phyloP scores from a whole-genome alignment of 2,888 invertebrate genomes.

The Meiosimyza platycephala region DNA sequence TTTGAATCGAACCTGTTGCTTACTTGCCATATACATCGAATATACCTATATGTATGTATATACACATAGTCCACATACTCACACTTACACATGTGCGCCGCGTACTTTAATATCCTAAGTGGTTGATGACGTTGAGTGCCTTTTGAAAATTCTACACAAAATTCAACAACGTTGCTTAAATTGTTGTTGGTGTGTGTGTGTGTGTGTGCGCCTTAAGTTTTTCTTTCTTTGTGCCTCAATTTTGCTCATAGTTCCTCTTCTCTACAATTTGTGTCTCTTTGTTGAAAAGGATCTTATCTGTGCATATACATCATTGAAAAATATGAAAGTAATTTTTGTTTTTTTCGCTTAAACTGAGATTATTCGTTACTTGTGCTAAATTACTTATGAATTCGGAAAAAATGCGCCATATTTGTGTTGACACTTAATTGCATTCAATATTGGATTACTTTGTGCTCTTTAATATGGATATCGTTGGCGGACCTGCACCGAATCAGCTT shows the following conservation, averaged over 20 bases:
- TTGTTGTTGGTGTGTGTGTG: neutral
- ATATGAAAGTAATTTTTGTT: too few relatives aligned
- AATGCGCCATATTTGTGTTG: neutral
- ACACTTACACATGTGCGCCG: neutral
- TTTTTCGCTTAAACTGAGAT: neutral
- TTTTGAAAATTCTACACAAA: constrained; percentile 3
- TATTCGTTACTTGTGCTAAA: constrained; percentile 10
- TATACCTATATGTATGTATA: neutral
- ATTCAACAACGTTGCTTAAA: neutral
- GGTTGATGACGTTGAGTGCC: neutral
- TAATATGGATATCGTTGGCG: constrained; percentile 65
- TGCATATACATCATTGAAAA: too few relatives aligned
- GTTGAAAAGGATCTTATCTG: too few relatives aligned
- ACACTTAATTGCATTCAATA: constrained; percentile 6
- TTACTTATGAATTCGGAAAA: neutral
- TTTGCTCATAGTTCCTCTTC: too few relatives aligned
- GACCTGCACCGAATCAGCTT: constrained; percentile 60
- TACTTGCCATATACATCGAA: constrained; percentile 22
- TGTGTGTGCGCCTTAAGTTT: neutral
- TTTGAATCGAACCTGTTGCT: constrained; percentile 40
- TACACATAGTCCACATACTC: neutral
- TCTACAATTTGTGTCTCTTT: too few relatives aligned
- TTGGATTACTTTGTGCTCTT: neutral
- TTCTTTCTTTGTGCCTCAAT: neutral
- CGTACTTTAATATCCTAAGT: neutral